These are phyloP conservation scores for Atta texana DNA, from an alignment of 1,140 invertebrate genomes.

Conservation along the genomic window DNA sequence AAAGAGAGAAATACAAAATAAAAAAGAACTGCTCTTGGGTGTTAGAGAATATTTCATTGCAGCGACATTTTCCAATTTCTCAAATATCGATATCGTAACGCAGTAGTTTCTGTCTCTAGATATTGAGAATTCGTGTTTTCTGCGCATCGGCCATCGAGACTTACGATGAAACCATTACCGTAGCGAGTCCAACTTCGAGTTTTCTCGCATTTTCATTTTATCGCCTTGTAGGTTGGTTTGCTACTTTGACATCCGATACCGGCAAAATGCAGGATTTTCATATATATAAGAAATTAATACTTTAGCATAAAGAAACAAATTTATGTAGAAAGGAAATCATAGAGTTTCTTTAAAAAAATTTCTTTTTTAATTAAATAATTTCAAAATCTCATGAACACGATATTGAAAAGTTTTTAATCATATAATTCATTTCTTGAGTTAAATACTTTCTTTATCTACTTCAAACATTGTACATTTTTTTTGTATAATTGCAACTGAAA, in stretches of 20 bases:
- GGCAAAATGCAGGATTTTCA: conserved; percentile 33
- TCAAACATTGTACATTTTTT: neutral
- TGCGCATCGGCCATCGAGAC: neutral
- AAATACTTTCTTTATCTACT: neutral
- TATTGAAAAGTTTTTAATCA: neutral
- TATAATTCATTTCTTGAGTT: neutral
- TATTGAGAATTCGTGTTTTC: neutral
- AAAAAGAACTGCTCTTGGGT: conserved; percentile 7
- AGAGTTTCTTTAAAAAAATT: neutral
- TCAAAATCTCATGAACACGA: neutral
- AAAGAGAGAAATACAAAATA: neutral
- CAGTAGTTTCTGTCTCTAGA: conserved; percentile 8
- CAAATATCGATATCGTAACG: conserved; percentile 17
- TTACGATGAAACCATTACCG: conserved; percentile 3
- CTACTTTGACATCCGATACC: neutral
- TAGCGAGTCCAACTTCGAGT: conserved; percentile 22
- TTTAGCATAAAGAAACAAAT: neutral
- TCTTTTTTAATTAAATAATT: neutral
- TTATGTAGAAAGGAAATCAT: neutral
- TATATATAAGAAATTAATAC: neutral
- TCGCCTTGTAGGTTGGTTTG: neutral
- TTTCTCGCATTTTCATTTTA: neutral
- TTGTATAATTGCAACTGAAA: neutral
- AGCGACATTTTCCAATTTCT: conserved; percentile 13
- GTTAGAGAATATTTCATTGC: conserved; percentile 15